Conservation (phyloP, 2,113 vertebrate species). For the Oenanthe melanoleuca region DNA sequence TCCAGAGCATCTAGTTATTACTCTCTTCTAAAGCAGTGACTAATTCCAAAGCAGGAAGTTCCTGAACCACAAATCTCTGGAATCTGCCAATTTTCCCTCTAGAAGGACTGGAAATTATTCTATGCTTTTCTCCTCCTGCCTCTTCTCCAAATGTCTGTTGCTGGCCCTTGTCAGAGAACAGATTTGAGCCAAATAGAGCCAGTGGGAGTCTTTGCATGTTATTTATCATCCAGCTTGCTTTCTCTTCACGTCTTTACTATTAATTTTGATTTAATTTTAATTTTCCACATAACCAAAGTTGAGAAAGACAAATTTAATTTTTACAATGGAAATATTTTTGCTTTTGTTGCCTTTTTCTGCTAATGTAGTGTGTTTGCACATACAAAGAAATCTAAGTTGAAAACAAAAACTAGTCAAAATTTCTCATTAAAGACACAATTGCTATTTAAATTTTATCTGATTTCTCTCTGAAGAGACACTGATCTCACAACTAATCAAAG, state of each 20-base stretch:
- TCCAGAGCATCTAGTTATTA: not conserved
- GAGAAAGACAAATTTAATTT: not conserved
- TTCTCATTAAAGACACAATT: not conserved
- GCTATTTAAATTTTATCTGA: not conserved
- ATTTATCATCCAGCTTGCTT: not conserved
- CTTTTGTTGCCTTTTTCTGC: not conserved
- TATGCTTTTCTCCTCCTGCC: not conserved
- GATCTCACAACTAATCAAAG: not conserved
- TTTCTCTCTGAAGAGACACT: not conserved
- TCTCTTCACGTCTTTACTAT: not conserved
- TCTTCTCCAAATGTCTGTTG: not conserved
- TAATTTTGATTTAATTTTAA: not conserved
- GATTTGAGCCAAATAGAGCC: not conserved
- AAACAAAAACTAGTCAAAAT: not conserved
- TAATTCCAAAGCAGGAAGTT: not conserved
- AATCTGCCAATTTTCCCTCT: not conserved
- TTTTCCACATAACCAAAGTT: too few relatives aligned
- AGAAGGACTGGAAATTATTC: not conserved
- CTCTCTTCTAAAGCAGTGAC: not conserved
- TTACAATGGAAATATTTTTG: not conserved
- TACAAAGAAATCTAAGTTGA: not conserved
- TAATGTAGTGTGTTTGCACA: not conserved
- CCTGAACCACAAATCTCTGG: not conserved
- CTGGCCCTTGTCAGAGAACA: not conserved
- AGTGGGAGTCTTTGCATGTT: not conserved